These are phyloP conservation scores for Muraenolepis orangiensis DNA, from an alignment of 2,797 vertebrate genomes.

Conservation along the genomic window DNA sequence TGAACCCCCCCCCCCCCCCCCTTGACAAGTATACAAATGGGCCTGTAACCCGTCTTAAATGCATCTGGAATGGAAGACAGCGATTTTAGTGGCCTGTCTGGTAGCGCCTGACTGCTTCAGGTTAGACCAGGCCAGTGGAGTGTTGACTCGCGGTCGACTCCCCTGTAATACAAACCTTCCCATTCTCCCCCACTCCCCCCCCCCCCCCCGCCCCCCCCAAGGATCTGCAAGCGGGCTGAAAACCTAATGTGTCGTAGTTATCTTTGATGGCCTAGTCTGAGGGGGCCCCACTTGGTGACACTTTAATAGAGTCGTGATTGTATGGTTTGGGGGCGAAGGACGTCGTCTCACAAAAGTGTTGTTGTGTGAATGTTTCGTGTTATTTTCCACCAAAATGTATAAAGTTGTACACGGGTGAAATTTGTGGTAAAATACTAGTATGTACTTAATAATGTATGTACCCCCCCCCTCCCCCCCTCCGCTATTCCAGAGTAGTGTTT, in stretches of 20 bases:
- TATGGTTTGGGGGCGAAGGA: conserved; percentile 20
- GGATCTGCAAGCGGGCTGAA: conserved; percentile 7
- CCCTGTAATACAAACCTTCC: conserved; percentile 5
- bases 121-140: background rate
- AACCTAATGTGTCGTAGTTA: conserved; percentile 20
- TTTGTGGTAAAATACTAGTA: too few species aligned
- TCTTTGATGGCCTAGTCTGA: conserved; percentile 29
- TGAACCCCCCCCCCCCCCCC: too few species aligned
- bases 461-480: too few species aligned
- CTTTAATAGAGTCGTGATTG: conserved; percentile 36
- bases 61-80: background rate
- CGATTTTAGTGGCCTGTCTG: background rate
- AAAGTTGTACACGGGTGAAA: too few species aligned
- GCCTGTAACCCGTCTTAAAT: background rate
- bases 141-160: background rate
- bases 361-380: too few species aligned
- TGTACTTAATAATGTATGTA: too few species aligned
- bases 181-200: conserved; percentile 1
- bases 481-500: too few species aligned
- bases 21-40: background rate
- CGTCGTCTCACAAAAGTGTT: too few species aligned
- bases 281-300: conserved; percentile 21
- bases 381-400: too few species aligned
- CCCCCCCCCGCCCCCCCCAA: background rate
- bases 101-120: background rate